phyloP scores from a whole-genome alignment of 1,140 invertebrate genomes.

The Drosophila serrata region DNA sequence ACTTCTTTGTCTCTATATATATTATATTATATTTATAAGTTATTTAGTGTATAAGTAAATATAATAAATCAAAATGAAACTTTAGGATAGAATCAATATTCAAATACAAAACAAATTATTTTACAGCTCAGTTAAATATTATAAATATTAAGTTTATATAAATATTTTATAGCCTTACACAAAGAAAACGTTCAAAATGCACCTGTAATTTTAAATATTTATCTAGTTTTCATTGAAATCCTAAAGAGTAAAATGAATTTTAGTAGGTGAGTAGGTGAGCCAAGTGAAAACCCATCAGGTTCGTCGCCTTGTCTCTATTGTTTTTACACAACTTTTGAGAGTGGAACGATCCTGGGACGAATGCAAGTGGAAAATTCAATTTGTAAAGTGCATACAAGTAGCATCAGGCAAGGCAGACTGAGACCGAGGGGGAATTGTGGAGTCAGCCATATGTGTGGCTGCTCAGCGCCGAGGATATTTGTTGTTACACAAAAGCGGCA shows the following conservation, averaged over 20 bases:
- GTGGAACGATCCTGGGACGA: constrained; percentile 37
- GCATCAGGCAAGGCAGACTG: constrained; percentile 43
- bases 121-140: too few species aligned
- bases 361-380: constrained; percentile 82
- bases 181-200: neutral
- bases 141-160: too few species aligned
- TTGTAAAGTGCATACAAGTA: constrained; percentile 82
- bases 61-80: too few species aligned
- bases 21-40: too few species aligned
- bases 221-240: neutral
- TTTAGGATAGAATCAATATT: too few species aligned
- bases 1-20: too few species aligned
- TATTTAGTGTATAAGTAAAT: too few species aligned
- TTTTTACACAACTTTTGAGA: constrained; percentile 25
- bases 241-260: neutral
- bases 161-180: too few species aligned
- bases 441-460: constrained; percentile 65
- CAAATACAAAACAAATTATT: too few species aligned
- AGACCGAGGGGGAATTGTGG: constrained; percentile 9
- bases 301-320: constrained; percentile 23
- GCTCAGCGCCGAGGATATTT: constrained; percentile 58
- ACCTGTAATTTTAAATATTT: neutral
- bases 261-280: constrained; percentile 21
- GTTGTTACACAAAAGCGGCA: constrained; percentile 78
- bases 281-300: constrained; percentile 14